These are phyloP conservation scores for Leptinotarsa lineolata DNA, from an alignment of 1,140 invertebrate species.

Conservation along the genomic window DNA sequence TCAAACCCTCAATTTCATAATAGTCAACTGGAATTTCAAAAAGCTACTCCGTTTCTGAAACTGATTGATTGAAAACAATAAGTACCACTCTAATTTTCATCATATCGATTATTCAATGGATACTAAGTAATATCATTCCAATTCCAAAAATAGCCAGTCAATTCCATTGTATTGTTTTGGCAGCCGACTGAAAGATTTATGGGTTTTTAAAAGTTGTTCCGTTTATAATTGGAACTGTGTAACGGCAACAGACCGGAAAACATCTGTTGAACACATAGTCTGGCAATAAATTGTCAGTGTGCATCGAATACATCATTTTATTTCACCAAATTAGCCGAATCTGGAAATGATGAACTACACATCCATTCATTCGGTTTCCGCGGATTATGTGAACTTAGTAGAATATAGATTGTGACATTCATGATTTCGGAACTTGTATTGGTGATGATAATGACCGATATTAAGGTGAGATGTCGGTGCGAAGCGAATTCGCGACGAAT, in stretches of 20 bases:
- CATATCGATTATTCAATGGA: background rate
- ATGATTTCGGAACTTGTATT: too few species aligned
- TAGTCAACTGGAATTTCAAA: too few species aligned
- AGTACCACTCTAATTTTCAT: too few species aligned
- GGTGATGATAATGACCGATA: too few species aligned
- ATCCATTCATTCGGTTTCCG: background rate
- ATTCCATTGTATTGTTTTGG: background rate
- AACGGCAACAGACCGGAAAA: slow-evolving; percentile 7
- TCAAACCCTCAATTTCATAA: too few species aligned
- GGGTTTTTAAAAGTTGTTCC: slow-evolving; percentile 14
- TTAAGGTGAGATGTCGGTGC: too few species aligned
- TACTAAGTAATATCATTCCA: background rate
- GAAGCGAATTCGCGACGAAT: too few species aligned
- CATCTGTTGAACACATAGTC: background rate
- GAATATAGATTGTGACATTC: too few species aligned
- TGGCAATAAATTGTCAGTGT: background rate
- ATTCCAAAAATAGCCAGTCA: background rate
- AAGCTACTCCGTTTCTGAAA: too few species aligned
- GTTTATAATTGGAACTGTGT: slow-evolving; percentile 9
- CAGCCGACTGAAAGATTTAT: slow-evolving; percentile 16
- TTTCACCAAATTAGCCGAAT: background rate
- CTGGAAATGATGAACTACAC: background rate
- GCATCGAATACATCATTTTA: background rate
- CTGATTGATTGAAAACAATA: too few species aligned
- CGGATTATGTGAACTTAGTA: background rate